These are phyloP conservation scores for Palythoa grandis DNA, from an alignment of 92 coral and sea anemone species.

Conservation along the genomic window DNA sequence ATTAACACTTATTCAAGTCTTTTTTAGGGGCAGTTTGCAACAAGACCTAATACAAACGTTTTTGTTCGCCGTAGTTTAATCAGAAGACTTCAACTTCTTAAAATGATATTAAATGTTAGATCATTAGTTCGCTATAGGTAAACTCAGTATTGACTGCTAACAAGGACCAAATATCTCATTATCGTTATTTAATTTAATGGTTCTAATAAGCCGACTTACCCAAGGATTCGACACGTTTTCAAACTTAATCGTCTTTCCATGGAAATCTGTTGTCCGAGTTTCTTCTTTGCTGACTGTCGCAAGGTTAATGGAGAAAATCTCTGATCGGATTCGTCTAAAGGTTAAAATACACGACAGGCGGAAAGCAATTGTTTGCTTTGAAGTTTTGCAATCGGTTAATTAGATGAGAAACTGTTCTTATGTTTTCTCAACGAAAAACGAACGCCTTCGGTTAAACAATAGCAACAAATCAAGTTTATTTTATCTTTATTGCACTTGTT, in stretches of 20 bases:
- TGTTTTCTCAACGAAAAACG: background rate
- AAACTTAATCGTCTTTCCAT: background rate
- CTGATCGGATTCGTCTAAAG: background rate
- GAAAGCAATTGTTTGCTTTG: conserved; percentile 2
- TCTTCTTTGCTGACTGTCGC: background rate
- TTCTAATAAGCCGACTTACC: conserved; percentile 2
- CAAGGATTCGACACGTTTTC: background rate
- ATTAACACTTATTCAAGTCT: too few species aligned
- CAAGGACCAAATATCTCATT: too few species aligned
- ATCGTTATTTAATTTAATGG: background rate
- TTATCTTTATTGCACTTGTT: background rate
- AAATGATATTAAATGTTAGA: too few species aligned
- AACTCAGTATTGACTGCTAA: too few species aligned
- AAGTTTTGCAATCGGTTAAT: background rate
- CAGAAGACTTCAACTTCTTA: too few species aligned
- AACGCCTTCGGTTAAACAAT: background rate
- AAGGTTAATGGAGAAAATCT: background rate
- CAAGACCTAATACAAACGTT: too few species aligned
- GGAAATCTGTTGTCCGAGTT: background rate
- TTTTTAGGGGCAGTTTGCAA: too few species aligned
- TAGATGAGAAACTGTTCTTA: background rate
- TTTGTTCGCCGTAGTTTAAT: too few species aligned
- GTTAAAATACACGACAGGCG: background rate
- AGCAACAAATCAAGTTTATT: background rate
- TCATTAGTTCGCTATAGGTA: too few species aligned